Conservation (phyloP, 2,797 vertebrate genomes). For the Kryptopterus vitreolus region DNA sequence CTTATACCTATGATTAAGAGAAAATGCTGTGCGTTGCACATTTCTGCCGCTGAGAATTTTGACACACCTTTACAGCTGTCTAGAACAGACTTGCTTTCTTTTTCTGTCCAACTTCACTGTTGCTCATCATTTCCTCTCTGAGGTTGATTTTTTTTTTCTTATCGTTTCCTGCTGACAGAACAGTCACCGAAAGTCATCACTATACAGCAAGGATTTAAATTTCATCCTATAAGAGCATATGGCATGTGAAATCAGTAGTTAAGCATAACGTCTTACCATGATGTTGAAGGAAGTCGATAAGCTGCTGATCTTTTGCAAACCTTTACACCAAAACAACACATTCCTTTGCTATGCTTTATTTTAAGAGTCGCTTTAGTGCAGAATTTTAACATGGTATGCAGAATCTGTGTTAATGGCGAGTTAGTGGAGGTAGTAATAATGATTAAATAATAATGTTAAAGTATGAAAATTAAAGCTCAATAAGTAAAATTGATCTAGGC, state of each 20-base stretch:
- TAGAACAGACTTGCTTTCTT: not conserved
- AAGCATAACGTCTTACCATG: not conserved
- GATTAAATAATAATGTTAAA: too few species aligned
- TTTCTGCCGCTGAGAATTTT: not conserved
- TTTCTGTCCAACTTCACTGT: not conserved
- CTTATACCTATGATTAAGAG: not conserved
- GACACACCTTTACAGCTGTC: not conserved
- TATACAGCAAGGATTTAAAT: not conserved
- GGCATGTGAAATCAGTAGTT: not conserved
- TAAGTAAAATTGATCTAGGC: not conserved
- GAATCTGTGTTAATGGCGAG: not conserved
- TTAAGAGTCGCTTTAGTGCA: not conserved
- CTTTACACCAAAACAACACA: not conserved
- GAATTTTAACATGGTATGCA: not conserved
- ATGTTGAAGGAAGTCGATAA: not conserved
- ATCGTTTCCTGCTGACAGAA: conserved; percentile 3
- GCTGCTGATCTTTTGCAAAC: not conserved
- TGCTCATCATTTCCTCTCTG: conserved; percentile 1
- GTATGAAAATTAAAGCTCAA: not conserved
- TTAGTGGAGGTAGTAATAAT: too few species aligned
- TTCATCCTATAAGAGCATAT: not conserved
- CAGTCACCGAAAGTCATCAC: not conserved
- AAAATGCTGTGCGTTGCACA: not conserved
- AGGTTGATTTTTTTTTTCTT: not conserved
- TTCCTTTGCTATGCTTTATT: not conserved